Evolutionary conservation across 2,113 vertebrate species (phyloP), one percentile per base, ranked within the genome.

Genomic region (Aegotheles bennettii): DNA sequence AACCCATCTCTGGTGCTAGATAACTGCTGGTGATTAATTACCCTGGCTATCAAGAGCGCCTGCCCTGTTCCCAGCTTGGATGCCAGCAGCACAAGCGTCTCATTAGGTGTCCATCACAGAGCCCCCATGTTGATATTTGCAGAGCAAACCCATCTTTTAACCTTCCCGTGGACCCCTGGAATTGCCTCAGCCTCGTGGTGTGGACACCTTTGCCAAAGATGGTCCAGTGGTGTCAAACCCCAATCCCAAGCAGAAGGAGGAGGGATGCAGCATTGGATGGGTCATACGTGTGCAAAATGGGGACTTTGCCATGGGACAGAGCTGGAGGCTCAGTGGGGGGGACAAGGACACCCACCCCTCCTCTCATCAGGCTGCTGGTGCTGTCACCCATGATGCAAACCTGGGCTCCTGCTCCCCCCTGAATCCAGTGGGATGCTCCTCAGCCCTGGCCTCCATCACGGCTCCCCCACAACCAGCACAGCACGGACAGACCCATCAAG

Each of bases 11-110:
- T 25, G 74, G n/a, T 2, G 0, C 71, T 74, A 70, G 88, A 74
- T 92, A 92, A 95, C 67, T 18, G 59, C 3, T 35, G 82, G 40
- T 86, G 92, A 93, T 96, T 92, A 86, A 95, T 94, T 83, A 88
- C 68, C 54, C n/a, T 10, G 60, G 10, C n/a, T 48, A 4, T 45
- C 84, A 13, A 51, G 36, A 95, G 33, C 24, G 5, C 68, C 51
- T 5, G 2, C 57, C 54, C 25, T 11, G 26, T 75, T 89, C 71
- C 29, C 84, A 50, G 90, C 88, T 38, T 15, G 3, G n/a, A 16
- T 65, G 61, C 45, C 68, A 81, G 87, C 56, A 93, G 69, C 87
- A 50, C 13, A 26, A 33, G 33, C 16, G 25, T 2, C 75, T 88
- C n/a, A 1, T 85, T 17, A 73, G 57, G 31, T 83, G 51, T 67